Evolutionary conservation across 2,113 vertebrate species (phyloP).

Genomic region (Oxygymnocypris stewartii): DNA sequence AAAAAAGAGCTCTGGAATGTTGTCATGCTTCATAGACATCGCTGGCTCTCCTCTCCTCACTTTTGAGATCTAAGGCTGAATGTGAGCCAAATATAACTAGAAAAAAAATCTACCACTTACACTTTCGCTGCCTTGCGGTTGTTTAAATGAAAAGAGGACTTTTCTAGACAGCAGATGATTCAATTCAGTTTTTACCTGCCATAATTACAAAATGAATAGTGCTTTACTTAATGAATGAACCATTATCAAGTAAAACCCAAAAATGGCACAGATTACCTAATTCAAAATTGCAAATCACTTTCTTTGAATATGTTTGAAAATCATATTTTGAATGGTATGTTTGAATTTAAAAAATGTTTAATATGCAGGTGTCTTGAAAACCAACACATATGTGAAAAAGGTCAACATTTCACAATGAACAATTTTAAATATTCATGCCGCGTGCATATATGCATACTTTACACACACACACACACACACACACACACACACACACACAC

Average conservation of each 20-base stretch:
- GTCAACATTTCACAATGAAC: too few relatives aligned
- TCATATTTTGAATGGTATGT: not conserved
- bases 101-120: conserved; percentile 54
- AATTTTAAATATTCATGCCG: too few relatives aligned
- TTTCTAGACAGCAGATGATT: conserved; percentile 47
- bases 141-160: conserved; percentile 61
- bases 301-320: not conserved
- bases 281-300: not conserved
- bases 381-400: not conserved
- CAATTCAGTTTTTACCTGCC: not conserved
- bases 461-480: too few relatives aligned
- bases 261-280: not conserved
- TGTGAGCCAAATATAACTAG: conserved; percentile 62
- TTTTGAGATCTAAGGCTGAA: conserved; percentile 59
- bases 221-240: too few relatives aligned
- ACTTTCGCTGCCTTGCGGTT: conserved; percentile 58
- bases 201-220: not conserved
- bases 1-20: conserved; percentile 36
- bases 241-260: not conserved
- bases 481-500: too few relatives aligned
- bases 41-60: conserved; percentile 25
- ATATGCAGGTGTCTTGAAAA: not conserved
- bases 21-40: conserved; percentile 46
- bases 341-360: not conserved
- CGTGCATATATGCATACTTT: too few relatives aligned